Evolutionary conservation across 2,888 invertebrate species (phyloP).

Genomic region (Orchestes rusci): DNA sequence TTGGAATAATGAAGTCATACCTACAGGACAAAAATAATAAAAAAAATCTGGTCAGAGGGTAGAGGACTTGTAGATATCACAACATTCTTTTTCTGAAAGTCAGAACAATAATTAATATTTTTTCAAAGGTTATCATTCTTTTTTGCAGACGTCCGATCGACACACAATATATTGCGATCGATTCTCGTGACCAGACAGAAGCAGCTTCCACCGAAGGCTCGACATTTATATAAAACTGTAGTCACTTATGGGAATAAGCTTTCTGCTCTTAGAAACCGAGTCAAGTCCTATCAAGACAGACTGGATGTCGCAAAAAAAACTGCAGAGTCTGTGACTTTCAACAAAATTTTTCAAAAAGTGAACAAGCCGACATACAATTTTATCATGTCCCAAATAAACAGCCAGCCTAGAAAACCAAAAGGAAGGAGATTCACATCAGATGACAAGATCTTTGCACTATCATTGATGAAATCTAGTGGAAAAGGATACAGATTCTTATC

Average conservation of each 20-base stretch:
- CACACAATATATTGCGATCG: not conserved
- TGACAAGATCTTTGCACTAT: constrained; percentile 3
- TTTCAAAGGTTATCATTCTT: not conserved
- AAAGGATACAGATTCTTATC: constrained; percentile 7
- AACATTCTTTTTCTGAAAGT: not conserved
- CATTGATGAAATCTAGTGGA: constrained; percentile 8
- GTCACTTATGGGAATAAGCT: constrained; percentile 5
- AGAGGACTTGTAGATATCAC: not conserved
- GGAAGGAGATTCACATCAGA: constrained; percentile 6
- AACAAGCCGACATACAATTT: constrained; percentile 5
- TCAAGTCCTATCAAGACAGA: constrained; percentile 3
- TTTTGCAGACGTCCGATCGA: not conserved
- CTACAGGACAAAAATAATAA: not conserved
- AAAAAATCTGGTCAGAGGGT: not conserved
- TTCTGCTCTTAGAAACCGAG: constrained; percentile 3
- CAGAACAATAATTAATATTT: not conserved
- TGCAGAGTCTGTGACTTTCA: constrained; percentile 2
- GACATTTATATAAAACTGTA: constrained; percentile 3
- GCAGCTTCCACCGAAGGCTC: constrained; percentile 4
- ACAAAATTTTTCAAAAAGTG: constrained; percentile 4
- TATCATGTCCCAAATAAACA: constrained; percentile 5
- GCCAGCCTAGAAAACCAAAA: not conserved
- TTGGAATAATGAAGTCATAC: no score
- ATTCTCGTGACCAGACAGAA: constrained; percentile 6
- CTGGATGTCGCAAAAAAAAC: constrained; percentile 5